phyloP scores from a whole-genome alignment of 2,797 vertebrate species.

The Esox masquinongy region DNA sequence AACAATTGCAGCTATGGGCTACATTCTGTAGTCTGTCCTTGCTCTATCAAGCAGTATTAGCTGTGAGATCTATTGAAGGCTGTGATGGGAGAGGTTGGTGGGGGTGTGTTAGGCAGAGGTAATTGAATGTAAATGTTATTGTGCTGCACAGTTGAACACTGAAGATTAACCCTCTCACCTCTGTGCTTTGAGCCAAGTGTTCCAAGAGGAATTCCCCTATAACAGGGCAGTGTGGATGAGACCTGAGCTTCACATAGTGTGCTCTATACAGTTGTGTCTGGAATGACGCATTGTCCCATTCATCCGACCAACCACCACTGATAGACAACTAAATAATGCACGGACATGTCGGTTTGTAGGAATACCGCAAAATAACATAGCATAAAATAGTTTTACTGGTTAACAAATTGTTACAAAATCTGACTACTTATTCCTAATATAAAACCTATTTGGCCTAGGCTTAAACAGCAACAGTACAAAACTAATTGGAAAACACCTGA shows the following conservation, averaged over 20 bases:
- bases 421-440: no score
- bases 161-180: slow-evolving; percentile 57
- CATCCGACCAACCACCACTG: no score
- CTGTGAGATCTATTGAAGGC: slow-evolving; percentile 47
- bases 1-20: neutral
- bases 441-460: no score
- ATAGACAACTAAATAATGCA: no score
- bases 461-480: no score
- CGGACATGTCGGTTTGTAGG: no score
- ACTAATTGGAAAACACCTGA: no score
- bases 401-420: no score
- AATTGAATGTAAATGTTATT: slow-evolving; percentile 69
- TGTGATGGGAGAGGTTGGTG: slow-evolving; percentile 49
- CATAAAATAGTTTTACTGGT: no score
- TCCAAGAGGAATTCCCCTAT: neutral
- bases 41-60: slow-evolving; percentile 50
- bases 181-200: neutral
- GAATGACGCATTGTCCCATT: no score
- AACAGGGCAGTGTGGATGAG: neutral
- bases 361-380: no score
- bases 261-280: no score
- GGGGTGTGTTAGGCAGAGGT: slow-evolving; percentile 62
- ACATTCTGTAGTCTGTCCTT: slow-evolving; percentile 40
- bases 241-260: neutral
- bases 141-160: slow-evolving; percentile 49